Base-by-base conservation (phyloP, 2,888 invertebrate genomes). In the Volucella zonaria region DNA sequence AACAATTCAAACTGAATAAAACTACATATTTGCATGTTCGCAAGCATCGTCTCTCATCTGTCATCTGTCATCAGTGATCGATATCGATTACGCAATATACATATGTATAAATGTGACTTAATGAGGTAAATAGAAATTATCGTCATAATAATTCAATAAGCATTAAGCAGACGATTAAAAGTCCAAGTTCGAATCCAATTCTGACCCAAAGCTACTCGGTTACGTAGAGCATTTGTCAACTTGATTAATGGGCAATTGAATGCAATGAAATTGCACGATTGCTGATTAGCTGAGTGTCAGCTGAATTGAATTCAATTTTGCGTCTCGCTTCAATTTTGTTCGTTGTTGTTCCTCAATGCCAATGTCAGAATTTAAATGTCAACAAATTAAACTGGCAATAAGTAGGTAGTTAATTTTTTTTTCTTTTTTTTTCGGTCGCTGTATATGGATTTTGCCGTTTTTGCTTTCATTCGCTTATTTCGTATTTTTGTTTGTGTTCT, bases 321-420 rank as follows among this genome's bases (percentile, higher is more conserved):
- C 18, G 52, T 23, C 15, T 12, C 11, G 6, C 9, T 43, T 62
- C 14, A 14, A 15, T 14, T 49, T 14, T 51, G n/a, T 52, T 6
- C 31, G 31, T 31, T 23, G 31, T 6, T 31, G 18, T 10, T 10
- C 6, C 52, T 56, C 75, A 75, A 43, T 75, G 75, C 67, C 75
- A 75, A 75, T 66, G 75, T 75, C 75, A 67, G 10, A 75, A 49
- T 66, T 45, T 64, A 58, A 54, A 58, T 56, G 49, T 42, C 66
- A 66, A 40, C 74, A 66, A 74, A 38, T 56, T 56, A 31, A 31
- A 45, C 38, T 43, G 56, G 14, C 31, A 62, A 11, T 15, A 54
- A 62, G 45, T 12, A 45, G 11, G 45, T 12, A n/a, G 45, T 31
- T 31, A 23, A 31, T 31, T 31, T 31, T 31, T 31, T 31, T 6